These are phyloP conservation scores for Sclerodermus sp. DNA, from an alignment of 2,888 invertebrate species.

Conservation along the genomic window DNA sequence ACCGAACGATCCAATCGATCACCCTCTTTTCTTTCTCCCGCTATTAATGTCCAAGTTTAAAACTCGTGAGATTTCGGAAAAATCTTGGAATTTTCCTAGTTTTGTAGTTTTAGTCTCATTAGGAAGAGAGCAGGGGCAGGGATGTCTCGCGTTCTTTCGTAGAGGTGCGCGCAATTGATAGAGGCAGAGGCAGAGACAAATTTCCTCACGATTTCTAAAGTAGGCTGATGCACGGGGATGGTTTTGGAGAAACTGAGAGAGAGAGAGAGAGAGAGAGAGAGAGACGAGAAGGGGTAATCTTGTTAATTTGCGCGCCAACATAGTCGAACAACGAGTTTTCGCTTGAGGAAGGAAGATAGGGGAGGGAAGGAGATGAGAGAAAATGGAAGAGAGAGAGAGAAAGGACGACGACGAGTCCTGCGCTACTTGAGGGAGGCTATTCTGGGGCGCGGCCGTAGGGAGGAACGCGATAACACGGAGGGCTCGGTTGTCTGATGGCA, in stretches of 20 bases:
- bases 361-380: not conserved
- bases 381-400: conserved; percentile 2
- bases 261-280: conserved; percentile 1
- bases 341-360: too few relatives aligned
- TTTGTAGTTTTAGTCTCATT: too few relatives aligned
- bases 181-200: too few relatives aligned
- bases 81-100: too few relatives aligned
- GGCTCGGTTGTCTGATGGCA: conserved; percentile 56
- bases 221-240: not conserved
- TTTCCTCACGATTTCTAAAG: too few relatives aligned
- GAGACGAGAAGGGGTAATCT: conserved; percentile 28
- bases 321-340: conserved; percentile 23
- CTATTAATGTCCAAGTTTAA: too few relatives aligned
- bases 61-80: too few relatives aligned
- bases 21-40: too few relatives aligned
- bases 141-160: too few relatives aligned
- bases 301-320: conserved; percentile 42
- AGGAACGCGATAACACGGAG: conserved; percentile 47
- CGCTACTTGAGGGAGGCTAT: conserved; percentile 20
- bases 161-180: too few relatives aligned
- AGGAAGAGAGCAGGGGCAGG: too few relatives aligned
- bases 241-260: not conserved
- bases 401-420: conserved; percentile 6
- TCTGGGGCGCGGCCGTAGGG: conserved; percentile 33
- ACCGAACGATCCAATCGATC: too few relatives aligned